A percentile compares a stretch with the other conserved stretches of the same genome.
Evolutionary conservation across 2,888 invertebrate genomes (phyloP).

Genomic region (Clanis bilineata): DNA sequence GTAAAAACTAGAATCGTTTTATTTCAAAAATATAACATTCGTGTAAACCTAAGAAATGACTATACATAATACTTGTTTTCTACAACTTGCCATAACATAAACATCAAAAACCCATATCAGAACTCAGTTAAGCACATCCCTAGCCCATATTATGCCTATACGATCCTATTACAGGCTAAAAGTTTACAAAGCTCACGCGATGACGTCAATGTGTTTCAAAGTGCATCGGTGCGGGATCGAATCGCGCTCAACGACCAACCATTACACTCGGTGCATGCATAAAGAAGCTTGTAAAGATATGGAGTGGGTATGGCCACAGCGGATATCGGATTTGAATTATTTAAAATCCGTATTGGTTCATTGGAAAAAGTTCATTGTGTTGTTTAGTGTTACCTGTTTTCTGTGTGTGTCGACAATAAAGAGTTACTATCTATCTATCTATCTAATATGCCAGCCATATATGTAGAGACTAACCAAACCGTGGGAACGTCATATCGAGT

Average conservation of each 20-base stretch:
- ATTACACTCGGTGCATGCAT: slow-evolving; percentile 24
- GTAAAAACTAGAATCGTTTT: too few species aligned
- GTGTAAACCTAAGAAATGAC: too few species aligned
- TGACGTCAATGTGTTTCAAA: slow-evolving; percentile 35
- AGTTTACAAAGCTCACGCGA: slow-evolving; percentile 26
- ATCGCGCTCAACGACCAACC: slow-evolving; percentile 27
- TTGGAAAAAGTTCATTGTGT: not conserved
- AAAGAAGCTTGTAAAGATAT: slow-evolving; percentile 31
- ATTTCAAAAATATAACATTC: too few species aligned
- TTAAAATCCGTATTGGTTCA: not conserved
- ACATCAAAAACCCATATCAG: not conserved
- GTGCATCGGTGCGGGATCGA: slow-evolving; percentile 29
- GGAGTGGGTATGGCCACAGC: not conserved
- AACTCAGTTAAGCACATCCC: slow-evolving; percentile 1
- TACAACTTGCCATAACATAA: not conserved
- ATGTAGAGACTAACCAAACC: too few species aligned
- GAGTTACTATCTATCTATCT: too few species aligned
- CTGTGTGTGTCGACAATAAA: too few species aligned
- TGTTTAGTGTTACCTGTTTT: too few species aligned
- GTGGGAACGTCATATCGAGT: too few species aligned
- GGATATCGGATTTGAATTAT: not conserved
- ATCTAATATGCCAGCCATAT: too few species aligned
- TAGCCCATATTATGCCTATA: slow-evolving; percentile 27
- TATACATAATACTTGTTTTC: not conserved
- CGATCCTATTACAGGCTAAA: slow-evolving; percentile 33